A percentile compares a stretch with the other conserved stretches of the same genome.
Conservation (phyloP, 2,888 invertebrate genomes). For the Lottia gigantea region DNA sequence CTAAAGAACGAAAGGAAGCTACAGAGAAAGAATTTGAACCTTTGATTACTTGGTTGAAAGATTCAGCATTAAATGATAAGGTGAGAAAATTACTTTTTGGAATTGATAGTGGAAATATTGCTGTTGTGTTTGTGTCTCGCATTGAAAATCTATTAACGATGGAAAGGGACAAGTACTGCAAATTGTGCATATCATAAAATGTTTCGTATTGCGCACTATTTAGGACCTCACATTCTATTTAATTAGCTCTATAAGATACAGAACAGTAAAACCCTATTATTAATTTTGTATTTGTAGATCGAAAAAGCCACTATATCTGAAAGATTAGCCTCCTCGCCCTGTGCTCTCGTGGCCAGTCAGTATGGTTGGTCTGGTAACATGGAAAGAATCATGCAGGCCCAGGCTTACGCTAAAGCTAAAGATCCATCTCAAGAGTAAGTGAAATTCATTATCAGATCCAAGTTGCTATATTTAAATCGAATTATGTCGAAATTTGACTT, state of each 20-base stretch:
- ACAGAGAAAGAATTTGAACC: conserved; percentile 86
- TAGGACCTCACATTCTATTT: too few relatives aligned
- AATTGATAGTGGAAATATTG: neutral
- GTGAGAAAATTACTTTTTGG: conserved; percentile 66
- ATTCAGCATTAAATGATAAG: conserved; percentile 81
- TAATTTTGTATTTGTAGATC: conserved; percentile 67
- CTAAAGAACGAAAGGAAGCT: conserved; percentile 79
- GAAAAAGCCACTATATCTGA: conserved; percentile 87
- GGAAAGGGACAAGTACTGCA: too few relatives aligned
- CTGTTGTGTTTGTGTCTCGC: too few relatives aligned
- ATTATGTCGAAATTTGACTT: too few relatives aligned
- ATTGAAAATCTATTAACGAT: too few relatives aligned
- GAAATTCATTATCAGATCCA: too few relatives aligned
- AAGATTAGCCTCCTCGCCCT: conserved; percentile 89
- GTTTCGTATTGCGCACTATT: too few relatives aligned
- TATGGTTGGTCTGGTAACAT: conserved; percentile 99
- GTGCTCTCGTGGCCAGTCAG: conserved; percentile 94
- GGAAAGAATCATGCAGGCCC: conserved; percentile 89
- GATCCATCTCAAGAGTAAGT: conserved; percentile 75
- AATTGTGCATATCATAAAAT: too few relatives aligned
- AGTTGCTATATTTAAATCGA: too few relatives aligned
- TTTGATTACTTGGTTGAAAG: conserved; percentile 88
- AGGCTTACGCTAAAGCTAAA: conserved; percentile 95
- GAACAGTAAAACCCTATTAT: too few relatives aligned
- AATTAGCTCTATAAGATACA: too few relatives aligned